Evolutionary conservation across 2,797 vertebrate genomes (phyloP), one percentile per base, ranked within the genome.

Genomic region (Chloroceryle inda): DNA sequence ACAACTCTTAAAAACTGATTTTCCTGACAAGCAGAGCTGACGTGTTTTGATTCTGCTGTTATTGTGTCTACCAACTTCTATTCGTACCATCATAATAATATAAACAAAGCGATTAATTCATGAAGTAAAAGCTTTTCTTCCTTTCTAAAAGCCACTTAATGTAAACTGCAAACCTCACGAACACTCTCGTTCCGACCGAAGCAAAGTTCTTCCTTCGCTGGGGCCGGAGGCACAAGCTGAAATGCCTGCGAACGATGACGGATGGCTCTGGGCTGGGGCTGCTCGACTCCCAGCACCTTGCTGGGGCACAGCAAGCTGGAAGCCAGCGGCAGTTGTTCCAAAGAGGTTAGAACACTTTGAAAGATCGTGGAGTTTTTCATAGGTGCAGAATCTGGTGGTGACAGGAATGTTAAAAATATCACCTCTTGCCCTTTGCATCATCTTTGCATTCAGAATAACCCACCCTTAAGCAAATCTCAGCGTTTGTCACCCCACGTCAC

Each of bases 71-170:
- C 89, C 87, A 74, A 13, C 72, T 67, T 62, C 92, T 96, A 94
- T 95, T 95, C 93, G 91, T 89, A 83, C 78, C 81, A 89, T 85
- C 91, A 59, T 52, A 86, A 95, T 69, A 95, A 91, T 74, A 88
- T 76, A 96, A 19, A 95, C 91, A 92, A 64, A 95, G 78, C 61
- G 0, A 93, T 95, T 96, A 95, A 96, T 89, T 95, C 62, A 42
- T 17, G 55, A 90, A 94, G 67, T 94, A 96, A 97, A 97, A 96
- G 95, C 91, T 94, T 97, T 94, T 84, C 85, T 97, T 93, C 77
- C 71, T 88, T 91, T 88, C 85, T 96, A 96, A 97, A 93, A 94
- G 95, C 87, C 61, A 79, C 89, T 93, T 97, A 92, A 88, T 52
- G 67, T 94, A 96, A 95, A 96, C 81, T 83, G 85, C 85, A 96